Evolutionary conservation across 35 echinoderm and acorn worm species (phyloP).

Genomic region (Ptychodera flava): DNA sequence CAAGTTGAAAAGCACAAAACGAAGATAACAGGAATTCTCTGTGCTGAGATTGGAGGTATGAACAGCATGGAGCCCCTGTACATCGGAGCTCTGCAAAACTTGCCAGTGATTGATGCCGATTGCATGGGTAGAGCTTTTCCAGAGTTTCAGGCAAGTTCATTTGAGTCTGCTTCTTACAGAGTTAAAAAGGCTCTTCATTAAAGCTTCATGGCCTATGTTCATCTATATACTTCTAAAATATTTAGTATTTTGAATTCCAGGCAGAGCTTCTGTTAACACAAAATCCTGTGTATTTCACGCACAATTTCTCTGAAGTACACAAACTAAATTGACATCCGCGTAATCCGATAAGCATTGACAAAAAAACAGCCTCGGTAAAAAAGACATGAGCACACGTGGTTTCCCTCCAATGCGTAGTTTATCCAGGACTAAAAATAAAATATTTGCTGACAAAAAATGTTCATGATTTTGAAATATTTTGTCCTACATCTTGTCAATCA

Average conservation of each 20-base stretch:
- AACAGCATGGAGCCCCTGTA: constrained; percentile 75
- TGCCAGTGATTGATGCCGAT: constrained; percentile 84
- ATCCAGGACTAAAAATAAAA: too few relatives aligned
- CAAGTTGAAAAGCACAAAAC: not conserved
- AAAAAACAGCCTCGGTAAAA: too few relatives aligned
- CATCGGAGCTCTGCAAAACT: constrained; percentile 29
- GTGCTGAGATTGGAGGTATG: constrained; percentile 77
- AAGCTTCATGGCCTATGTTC: not conserved
- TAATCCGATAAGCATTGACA: too few relatives aligned
- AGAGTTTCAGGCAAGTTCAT: constrained; percentile 65
- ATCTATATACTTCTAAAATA: too few relatives aligned
- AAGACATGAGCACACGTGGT: too few relatives aligned
- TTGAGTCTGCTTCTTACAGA: too few relatives aligned
- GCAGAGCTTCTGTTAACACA: not conserved
- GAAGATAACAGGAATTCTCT: constrained; percentile 50
- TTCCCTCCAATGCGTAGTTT: too few relatives aligned
- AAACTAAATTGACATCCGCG: not conserved
- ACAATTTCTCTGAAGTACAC: not conserved
- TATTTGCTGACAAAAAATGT: too few relatives aligned
- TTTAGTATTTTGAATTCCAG: too few relatives aligned
- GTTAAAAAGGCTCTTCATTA: too few relatives aligned
- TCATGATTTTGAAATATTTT: too few relatives aligned
- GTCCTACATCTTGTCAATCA: too few relatives aligned
- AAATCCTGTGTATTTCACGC: not conserved
- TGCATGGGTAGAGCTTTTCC: constrained; percentile 93